A percentile compares a stretch with the other conserved stretches of the same genome.
Conservation (phyloP, 2,888 invertebrate species). For the Tipula lateralis region DNA sequence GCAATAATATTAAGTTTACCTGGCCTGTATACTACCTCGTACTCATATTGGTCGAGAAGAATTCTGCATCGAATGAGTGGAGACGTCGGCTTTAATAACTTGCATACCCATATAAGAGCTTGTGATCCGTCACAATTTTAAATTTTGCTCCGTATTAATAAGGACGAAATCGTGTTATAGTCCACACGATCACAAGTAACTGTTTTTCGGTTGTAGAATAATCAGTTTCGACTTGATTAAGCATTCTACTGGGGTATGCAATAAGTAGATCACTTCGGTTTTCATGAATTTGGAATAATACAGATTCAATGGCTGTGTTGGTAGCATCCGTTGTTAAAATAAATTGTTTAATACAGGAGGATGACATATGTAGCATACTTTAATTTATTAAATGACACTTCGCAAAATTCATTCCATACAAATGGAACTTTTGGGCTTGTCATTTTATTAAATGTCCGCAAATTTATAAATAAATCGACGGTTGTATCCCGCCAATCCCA, state of each 20-base stretch:
- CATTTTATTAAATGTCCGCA: background rate
- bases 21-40: conserved; percentile 36
- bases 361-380: background rate
- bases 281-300: background rate
- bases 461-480: background rate
- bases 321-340: background rate
- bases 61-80: conserved; percentile 37
- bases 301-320: background rate
- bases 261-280: background rate
- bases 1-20: conserved; percentile 36
- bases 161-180: conserved; percentile 37
- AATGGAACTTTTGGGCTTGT: background rate
- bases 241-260: conserved; percentile 32
- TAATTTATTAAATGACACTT: background rate
- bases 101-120: conserved; percentile 32
- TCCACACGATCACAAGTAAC: conserved; percentile 36
- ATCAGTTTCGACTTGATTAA: conserved; percentile 36
- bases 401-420: background rate
- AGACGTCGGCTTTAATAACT: background rate
- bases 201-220: conserved; percentile 37
- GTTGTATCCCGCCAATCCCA: background rate
- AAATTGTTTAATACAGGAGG: background rate
- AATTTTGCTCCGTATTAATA: conserved; percentile 39
- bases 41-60: conserved; percentile 38
- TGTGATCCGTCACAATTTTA: conserved; percentile 38